Conservation (phyloP, 2,888 invertebrate genomes). For the Nemotelus nigrinus region DNA sequence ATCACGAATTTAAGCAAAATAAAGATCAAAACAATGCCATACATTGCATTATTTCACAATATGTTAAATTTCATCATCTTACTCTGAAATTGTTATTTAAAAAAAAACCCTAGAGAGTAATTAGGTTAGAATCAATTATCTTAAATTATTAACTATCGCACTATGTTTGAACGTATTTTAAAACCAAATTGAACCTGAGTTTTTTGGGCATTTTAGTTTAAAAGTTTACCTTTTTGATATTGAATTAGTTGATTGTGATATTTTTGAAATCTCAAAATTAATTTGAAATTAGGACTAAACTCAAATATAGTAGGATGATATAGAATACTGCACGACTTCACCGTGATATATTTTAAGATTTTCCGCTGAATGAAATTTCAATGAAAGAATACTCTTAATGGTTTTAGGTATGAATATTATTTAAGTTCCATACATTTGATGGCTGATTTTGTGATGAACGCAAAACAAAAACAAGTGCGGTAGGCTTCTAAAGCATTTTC, state of each 20-base stretch:
- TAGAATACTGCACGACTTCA: conserved; percentile 20
- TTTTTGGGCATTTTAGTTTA: not conserved
- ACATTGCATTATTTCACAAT: not conserved
- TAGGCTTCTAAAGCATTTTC: too few relatives aligned
- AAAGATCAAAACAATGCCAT: not conserved
- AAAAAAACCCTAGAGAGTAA: not conserved
- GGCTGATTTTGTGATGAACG: too few relatives aligned
- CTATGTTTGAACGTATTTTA: not conserved
- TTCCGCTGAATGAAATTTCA: not conserved
- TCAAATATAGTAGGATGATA: too few relatives aligned
- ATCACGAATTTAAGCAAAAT: not conserved
- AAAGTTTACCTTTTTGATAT: too few relatives aligned
- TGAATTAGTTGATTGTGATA: too few relatives aligned
- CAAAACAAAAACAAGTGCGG: too few relatives aligned
- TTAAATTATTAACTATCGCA: not conserved
- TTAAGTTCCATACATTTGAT: too few relatives aligned
- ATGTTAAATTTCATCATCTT: not conserved
- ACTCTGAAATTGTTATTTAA: not conserved
- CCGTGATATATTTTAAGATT: conserved; percentile 21
- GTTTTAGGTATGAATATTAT: too few relatives aligned
- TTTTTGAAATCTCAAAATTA: too few relatives aligned
- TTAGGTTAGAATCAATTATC: not conserved
- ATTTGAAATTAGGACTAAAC: too few relatives aligned
- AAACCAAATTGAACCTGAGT: not conserved
- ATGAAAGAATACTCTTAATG: too few relatives aligned